Evolutionary conservation across 2,797 vertebrate genomes (phyloP).

Genomic region (Eutrigla gurnardus): DNA sequence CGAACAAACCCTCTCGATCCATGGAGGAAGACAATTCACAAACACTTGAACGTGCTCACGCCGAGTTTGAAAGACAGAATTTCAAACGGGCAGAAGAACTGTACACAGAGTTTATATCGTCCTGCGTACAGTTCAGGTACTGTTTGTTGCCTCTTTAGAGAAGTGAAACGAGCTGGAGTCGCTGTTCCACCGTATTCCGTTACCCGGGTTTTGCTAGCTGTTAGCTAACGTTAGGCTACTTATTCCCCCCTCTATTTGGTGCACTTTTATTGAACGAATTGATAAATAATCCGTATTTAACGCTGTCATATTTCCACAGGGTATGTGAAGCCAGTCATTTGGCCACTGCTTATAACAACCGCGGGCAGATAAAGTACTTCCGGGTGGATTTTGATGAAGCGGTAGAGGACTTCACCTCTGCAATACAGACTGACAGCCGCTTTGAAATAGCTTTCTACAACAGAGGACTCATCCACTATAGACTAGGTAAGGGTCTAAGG

Average conservation of each 20-base stretch:
- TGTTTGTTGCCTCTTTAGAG: neutral
- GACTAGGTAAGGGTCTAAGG: slow-evolving; percentile 86
- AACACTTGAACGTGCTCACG: slow-evolving; percentile 71
- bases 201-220: neutral
- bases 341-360: slow-evolving; percentile 91
- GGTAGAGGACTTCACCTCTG: slow-evolving; percentile 89
- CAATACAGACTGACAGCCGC: slow-evolving; percentile 82
- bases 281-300: rapidly evolving
- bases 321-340: slow-evolving; percentile 74
- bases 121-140: slow-evolving; percentile 78
- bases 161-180: neutral
- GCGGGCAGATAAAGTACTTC: slow-evolving; percentile 93
- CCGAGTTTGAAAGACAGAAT: slow-evolving; percentile 73
- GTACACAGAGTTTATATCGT: slow-evolving; percentile 80
- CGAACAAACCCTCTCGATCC: neutral
- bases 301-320: slow-evolving; percentile 64
- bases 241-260: neutral
- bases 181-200: slow-evolving; percentile 13
- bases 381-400: slow-evolving; percentile 94
- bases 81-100: slow-evolving; percentile 79
- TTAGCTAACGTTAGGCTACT: neutral
- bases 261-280: neutral
- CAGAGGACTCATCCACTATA: slow-evolving; percentile 91
- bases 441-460: slow-evolving; percentile 94
- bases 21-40: slow-evolving; percentile 62